phyloP scores from a whole-genome alignment of 2,888 invertebrate species.

The Lycophotia porphyrea region DNA sequence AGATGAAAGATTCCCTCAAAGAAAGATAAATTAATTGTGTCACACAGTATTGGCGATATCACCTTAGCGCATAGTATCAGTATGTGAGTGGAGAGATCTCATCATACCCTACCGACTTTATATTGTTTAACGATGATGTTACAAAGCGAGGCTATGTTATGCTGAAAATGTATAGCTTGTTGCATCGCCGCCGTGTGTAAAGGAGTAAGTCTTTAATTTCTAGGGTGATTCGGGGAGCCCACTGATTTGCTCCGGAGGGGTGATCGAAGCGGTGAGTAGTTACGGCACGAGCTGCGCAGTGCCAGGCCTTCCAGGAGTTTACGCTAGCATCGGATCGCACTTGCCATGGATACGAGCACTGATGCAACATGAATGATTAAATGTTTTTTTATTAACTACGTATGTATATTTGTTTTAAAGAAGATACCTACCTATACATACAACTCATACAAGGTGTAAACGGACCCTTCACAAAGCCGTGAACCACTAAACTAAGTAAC shows the following conservation, averaged over 20 bases:
- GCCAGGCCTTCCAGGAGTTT: slow-evolving; percentile 81
- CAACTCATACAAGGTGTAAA: background rate
- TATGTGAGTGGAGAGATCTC: too few relatives aligned
- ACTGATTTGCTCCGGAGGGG: slow-evolving; percentile 78
- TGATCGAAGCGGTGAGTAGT: slow-evolving; percentile 83
- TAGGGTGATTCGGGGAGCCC: slow-evolving; percentile 89
- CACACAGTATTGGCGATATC: too few relatives aligned
- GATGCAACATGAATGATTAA: slow-evolving; percentile 46
- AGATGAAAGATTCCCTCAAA: too few relatives aligned
- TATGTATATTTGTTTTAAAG: background rate
- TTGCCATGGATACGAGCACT: slow-evolving; percentile 79
- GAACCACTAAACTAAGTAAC: background rate
- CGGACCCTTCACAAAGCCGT: background rate
- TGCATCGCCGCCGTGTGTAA: too few relatives aligned
- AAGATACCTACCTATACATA: background rate
- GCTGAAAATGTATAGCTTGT: too few relatives aligned
- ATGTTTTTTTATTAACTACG: background rate
- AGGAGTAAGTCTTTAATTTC: slow-evolving; percentile 15
- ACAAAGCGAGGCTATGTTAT: too few relatives aligned
- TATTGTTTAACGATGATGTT: too few relatives aligned
- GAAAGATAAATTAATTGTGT: too few relatives aligned
- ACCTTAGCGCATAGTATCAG: too few relatives aligned
- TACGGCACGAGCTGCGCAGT: slow-evolving; percentile 84
- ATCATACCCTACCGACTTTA: too few relatives aligned
- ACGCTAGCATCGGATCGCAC: slow-evolving; percentile 82